Evolutionary conservation across 2,797 vertebrate genomes (phyloP).

Genomic region (Malacoraja senta): DNA sequence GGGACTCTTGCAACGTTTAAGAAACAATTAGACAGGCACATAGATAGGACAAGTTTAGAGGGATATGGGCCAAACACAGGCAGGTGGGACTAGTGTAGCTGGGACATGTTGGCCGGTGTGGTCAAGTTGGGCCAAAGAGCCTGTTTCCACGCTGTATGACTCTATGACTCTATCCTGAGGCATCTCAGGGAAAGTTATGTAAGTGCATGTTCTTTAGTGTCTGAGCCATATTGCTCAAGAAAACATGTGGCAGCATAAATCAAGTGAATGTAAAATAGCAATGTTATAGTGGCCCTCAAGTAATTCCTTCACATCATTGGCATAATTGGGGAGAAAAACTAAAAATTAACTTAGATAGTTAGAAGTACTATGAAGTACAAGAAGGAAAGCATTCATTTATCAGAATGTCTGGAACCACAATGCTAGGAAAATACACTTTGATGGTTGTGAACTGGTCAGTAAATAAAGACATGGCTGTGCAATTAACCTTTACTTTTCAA

Average conservation of each 20-base stretch:
- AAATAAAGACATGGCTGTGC: not conserved
- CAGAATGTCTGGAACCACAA: not conserved
- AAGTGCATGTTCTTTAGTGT: not conserved
- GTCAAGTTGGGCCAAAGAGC: too few relatives aligned
- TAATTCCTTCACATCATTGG: not conserved
- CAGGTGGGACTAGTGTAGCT: too few relatives aligned
- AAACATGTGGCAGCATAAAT: not conserved
- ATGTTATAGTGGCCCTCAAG: not conserved
- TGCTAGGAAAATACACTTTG: not conserved
- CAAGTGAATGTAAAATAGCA: not conserved
- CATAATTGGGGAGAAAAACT: not conserved
- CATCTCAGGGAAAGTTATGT: too few relatives aligned
- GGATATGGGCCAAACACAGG: too few relatives aligned
- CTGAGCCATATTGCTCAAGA: not conserved
- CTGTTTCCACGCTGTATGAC: too few relatives aligned
- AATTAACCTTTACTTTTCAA: not conserved
- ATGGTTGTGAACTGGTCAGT: not conserved
- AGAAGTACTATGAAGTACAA: not conserved
- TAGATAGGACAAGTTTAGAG: too few relatives aligned
- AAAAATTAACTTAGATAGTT: not conserved
- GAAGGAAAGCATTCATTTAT: not conserved
- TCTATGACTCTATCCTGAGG: too few relatives aligned
- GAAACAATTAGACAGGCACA: too few relatives aligned
- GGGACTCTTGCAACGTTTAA: too few relatives aligned
- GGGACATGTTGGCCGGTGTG: too few relatives aligned